Conservation (phyloP, 2,888 invertebrate genomes). For the Ophion ellenae region DNA sequence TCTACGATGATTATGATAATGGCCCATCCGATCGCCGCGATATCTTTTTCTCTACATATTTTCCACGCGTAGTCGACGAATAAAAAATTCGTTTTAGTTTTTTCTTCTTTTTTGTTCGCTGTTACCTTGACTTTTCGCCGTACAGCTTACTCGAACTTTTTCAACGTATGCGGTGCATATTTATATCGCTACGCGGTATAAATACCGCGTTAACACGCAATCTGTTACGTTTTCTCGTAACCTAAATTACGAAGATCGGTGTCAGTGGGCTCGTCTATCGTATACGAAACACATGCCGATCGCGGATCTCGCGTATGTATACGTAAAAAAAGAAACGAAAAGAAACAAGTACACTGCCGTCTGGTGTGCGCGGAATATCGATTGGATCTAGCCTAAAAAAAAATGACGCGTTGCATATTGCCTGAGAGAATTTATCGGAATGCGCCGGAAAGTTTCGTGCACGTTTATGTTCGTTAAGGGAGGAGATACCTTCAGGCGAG, state of each 20-base stretch:
- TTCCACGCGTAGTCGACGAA: slow-evolving; percentile 1
- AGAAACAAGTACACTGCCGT: not conserved
- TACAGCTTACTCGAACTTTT: not conserved
- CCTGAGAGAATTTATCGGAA: not conserved
- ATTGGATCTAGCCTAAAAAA: slow-evolving; percentile 35
- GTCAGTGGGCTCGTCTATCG: slow-evolving; percentile 63
- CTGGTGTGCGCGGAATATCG: slow-evolving; percentile 21
- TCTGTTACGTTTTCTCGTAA: slow-evolving; percentile 61
- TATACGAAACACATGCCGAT: slow-evolving; percentile 55
- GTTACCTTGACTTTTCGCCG: not conserved
- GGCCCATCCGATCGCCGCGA: slow-evolving; percentile 30
- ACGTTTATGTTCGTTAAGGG: too few relatives aligned
- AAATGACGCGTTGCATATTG: not conserved
- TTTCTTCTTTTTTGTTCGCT: not conserved
- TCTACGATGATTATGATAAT: not conserved
- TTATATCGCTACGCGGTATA: slow-evolving; percentile 4
- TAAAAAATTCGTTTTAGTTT: slow-evolving; percentile 29
- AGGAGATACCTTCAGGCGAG: too few relatives aligned
- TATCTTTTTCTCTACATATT: slow-evolving; percentile 13
- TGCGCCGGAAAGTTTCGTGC: too few relatives aligned
- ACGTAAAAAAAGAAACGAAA: slow-evolving; percentile 11
- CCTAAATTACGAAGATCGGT: slow-evolving; percentile 65
- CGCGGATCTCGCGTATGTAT: slow-evolving; percentile 27
- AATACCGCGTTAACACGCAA: slow-evolving; percentile 52
- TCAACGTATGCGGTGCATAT: not conserved